Percentiles rank a stretch among this genome's conserved stretches.
Evolutionary conservation across 2,888 invertebrate genomes (phyloP).

Genomic region (Penaeus monodon): DNA sequence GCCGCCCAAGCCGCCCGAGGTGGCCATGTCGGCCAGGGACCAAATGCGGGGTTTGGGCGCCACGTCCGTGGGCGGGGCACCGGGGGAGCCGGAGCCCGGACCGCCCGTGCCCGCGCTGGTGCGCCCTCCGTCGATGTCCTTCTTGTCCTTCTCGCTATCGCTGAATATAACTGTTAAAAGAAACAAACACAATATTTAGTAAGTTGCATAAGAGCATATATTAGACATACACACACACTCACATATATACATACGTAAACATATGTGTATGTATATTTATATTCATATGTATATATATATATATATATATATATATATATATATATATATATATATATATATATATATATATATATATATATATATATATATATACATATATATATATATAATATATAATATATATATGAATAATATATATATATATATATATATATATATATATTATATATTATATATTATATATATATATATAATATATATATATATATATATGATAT

Average conservation of each 20-base stretch:
- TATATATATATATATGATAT: background rate
- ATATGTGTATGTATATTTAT: background rate
- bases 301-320: background rate
- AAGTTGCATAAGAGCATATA: background rate
- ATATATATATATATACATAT: background rate
- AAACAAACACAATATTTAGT: background rate
- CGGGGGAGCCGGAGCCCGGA: conserved; percentile 50
- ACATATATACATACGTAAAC: background rate
- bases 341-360: background rate
- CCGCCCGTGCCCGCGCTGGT: conserved; percentile 50
- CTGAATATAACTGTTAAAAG: conserved; percentile 54
- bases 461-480: background rate
- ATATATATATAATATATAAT: background rate
- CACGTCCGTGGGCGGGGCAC: conserved; percentile 61
- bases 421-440: too few relatives aligned
- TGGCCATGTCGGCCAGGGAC: conserved; percentile 94
- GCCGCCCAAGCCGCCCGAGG: conserved; percentile 77
- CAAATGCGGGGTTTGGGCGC: conserved; percentile 85
- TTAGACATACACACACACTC: background rate
- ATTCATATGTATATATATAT: background rate
- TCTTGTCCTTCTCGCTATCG: conserved; percentile 61
- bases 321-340: background rate
- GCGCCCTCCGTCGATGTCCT: conserved; percentile 50
- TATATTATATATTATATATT: background rate
- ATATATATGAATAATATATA: too few relatives aligned